Evolutionary conservation across 1,140 invertebrate species (phyloP), one percentile per base, ranked within the genome.

Genomic region (Anastrepha ludens): DNA sequence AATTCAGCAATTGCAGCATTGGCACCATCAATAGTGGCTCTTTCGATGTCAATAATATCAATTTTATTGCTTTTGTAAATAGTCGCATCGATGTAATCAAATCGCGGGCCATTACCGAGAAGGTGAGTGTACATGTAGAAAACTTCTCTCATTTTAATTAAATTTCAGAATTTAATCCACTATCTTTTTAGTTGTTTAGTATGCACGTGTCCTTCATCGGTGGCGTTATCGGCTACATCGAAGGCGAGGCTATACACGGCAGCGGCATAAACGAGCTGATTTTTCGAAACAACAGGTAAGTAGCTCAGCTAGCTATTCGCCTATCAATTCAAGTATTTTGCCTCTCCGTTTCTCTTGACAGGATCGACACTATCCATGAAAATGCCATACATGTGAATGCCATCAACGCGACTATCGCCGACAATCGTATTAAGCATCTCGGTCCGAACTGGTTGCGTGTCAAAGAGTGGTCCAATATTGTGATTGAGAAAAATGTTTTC

Each of bases 41-140:
- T 47, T 93, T 93, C 74, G 90, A 93, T 87, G 92, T 93, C 11
- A 91, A 90, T 70, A 89, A 88, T 8, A 91, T 93, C 44, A 89
- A 89, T 85, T 88, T 89, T 62, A 89, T 93, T 9, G 67, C 60
- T 11, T 91, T 93, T 41, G 89, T 91, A 59, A 78, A 89, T 0
- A 92, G 91, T 58, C 85, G 87, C 13, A 93, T 93, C 11, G 64
- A 86, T 2, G 88, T 58, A 13, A 92, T 93, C 29, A 89, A 91
- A 86, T 3, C 89, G 0, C 67, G 88, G 20, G 92, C 92, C 7
- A 87, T 93, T 20, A 92, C 92, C 29, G 90, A 87, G 62, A 91
- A 90, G 88, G 88, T 90, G 65, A 70, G 86, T 78, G n/a, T 44
- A 55, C 6, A 55, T 11, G 11, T 8, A 55, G 50, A 29, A 29